phyloP scores from a whole-genome alignment of 2,888 invertebrate species.

The Pachymerium ferrugineum region DNA sequence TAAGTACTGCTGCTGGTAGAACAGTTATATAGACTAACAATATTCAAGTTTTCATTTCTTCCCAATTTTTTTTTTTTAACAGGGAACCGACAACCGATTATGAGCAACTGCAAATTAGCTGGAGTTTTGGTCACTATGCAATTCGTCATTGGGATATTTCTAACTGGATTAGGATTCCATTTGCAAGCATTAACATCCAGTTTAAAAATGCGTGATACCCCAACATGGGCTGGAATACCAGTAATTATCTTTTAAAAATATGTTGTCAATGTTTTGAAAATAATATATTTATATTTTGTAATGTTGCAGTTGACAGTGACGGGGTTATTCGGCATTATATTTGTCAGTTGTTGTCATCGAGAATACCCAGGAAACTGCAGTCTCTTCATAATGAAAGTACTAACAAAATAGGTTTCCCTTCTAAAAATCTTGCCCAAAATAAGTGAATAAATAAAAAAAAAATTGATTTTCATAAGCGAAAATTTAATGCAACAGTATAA shows the following conservation, averaged over 20 bases:
- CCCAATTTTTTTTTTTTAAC: too few relatives aligned
- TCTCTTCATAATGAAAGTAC: slow-evolving; percentile 4
- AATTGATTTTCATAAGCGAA: too few relatives aligned
- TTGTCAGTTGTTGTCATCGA: neutral
- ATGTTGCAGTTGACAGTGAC: neutral
- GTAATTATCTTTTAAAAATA: too few relatives aligned
- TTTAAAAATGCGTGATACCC: neutral
- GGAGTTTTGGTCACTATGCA: neutral
- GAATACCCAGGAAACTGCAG: neutral
- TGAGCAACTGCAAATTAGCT: neutral
- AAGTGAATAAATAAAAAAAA: too few relatives aligned
- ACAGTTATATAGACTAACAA: neutral
- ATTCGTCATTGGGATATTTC: neutral
- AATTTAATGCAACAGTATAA: too few relatives aligned
- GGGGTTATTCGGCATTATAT: neutral
- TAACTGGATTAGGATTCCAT: neutral
- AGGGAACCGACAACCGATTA: neutral
- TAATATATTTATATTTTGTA: too few relatives aligned
- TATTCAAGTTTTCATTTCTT: neutral
- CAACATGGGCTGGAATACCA: neutral
- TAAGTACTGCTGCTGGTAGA: neutral
- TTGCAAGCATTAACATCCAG: neutral
- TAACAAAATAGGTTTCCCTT: too few relatives aligned
- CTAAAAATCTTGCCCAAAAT: too few relatives aligned
- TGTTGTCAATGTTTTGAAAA: too few relatives aligned